Base-by-base conservation (phyloP, 2,113 vertebrate genomes). In the Setophaga coronata region DNA sequence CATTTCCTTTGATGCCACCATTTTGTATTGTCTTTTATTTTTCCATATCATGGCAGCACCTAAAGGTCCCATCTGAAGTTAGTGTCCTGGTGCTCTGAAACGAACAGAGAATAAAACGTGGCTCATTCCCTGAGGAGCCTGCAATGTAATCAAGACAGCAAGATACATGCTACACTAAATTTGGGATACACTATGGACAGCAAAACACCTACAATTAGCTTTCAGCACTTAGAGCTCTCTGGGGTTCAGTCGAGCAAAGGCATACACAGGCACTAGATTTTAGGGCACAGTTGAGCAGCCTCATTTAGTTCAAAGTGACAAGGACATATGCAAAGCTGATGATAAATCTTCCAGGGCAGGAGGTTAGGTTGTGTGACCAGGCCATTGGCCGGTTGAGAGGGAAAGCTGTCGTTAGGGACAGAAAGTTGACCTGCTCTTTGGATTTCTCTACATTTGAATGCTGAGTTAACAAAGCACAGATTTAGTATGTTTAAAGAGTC, bases 391-490 rank as follows among this genome's bases (percentile, higher is more conserved):
- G 1, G 72, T 43, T 82, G 56, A 95, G 90, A 89, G 77, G 61
- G 40, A 95, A 96, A 90, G 95, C 90, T 97, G 96, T 96, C 33
- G 36, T 93, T 87, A 95, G 83, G 88, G 76, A 96, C 80, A 87
- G 96, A 96, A 81, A 93, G 92, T 84, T 95, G 92, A 96, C 92
- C 92, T 79, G 92, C 57, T 90, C 90, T 95, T 94, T 95, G 92
- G 95, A 94, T 96, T 96, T 94, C 88, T 96, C 95, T 95, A 80
- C 95, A 72, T 97, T 96, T 97, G 96, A 97, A 97, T 96, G 93
- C 92, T 90, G 56, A 89, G 88, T 94, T 97, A 96, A 96, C 95
- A 97, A 97, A 97, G 96, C 95, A 90, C 88, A 96, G 93, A 97
- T 96, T 96, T 94, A 95, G 96, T 95, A 93, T 94, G 95, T 96